These are phyloP conservation scores for Hylaea fasciaria DNA, from an alignment of 2,888 invertebrate genomes.

Conservation along the genomic window DNA sequence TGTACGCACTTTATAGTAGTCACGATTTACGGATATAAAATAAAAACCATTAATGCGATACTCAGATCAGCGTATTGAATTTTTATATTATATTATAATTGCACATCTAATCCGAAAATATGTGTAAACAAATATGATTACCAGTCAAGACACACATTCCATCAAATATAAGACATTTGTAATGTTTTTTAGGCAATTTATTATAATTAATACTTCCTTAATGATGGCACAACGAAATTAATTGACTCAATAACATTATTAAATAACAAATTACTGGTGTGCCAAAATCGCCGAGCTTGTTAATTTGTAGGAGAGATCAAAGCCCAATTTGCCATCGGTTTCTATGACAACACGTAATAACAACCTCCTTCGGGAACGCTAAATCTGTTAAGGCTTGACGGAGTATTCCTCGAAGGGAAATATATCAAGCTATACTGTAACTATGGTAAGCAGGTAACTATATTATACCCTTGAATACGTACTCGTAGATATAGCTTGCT, in stretches of 20 bases:
- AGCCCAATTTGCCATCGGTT: constrained; percentile 22
- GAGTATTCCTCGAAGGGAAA: constrained; percentile 39
- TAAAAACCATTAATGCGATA: too few relatives aligned
- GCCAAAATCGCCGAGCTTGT: constrained; percentile 11
- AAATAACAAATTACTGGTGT: constrained; percentile 2
- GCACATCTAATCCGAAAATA: too few relatives aligned
- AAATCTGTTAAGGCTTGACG: constrained; percentile 49
- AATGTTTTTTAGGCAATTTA: too few relatives aligned
- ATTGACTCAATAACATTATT: background rate
- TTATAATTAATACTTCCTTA: too few relatives aligned
- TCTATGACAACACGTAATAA: constrained; percentile 37
- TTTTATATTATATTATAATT: too few relatives aligned
- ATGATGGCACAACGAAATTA: too few relatives aligned
- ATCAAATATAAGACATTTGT: too few relatives aligned
- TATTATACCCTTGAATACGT: background rate
- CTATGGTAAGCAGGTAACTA: background rate
- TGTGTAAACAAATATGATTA: too few relatives aligned
- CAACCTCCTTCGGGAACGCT: constrained; percentile 41
- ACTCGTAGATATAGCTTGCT: background rate
- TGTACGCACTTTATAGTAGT: constrained; percentile 32
- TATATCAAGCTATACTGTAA: constrained; percentile 13
- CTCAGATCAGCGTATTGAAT: too few relatives aligned
- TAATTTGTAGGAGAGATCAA: constrained; percentile 17
- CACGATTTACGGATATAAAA: constrained; percentile 32
- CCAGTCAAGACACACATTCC: too few relatives aligned